Percentiles rank a stretch among this genome's conserved stretches.
These are phyloP conservation scores for Pilophorus perplexus DNA, from an alignment of 2,888 invertebrate genomes.

Conservation along the genomic window DNA sequence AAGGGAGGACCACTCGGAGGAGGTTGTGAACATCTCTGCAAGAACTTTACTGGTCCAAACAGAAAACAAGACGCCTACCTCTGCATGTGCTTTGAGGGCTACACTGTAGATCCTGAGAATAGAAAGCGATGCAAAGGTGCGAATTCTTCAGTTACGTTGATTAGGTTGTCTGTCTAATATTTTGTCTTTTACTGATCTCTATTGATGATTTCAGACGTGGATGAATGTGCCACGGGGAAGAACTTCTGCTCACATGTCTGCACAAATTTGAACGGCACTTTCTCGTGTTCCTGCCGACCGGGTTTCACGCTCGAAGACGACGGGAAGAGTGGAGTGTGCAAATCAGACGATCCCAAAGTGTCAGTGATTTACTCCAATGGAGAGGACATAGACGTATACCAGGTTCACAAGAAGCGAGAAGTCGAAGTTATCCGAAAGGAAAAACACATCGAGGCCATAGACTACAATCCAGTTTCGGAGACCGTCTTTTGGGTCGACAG, in stretches of 20 bases:
- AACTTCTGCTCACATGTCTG: conserved; percentile 94
- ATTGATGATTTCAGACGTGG: conserved; percentile 61
- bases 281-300: conserved; percentile 79
- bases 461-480: conserved; percentile 78
- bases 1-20: conserved; percentile 59
- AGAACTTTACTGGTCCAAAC: conserved; percentile 63
- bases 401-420: conserved; percentile 62
- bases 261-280: conserved; percentile 85
- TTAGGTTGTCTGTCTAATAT: background rate
- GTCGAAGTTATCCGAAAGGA: conserved; percentile 77
- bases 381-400: conserved; percentile 77
- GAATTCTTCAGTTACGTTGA: background rate
- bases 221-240: conserved; percentile 79
- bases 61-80: conserved; percentile 71
- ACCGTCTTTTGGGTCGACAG: conserved; percentile 96
- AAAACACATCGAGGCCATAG: conserved; percentile 86
- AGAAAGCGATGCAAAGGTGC: conserved; percentile 70
- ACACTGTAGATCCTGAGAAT: conserved; percentile 74
- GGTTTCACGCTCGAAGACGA: conserved; percentile 78
- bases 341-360: conserved; percentile 64
- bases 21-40: conserved; percentile 90
- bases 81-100: conserved; percentile 85
- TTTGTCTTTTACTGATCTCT: background rate
- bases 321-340: conserved; percentile 78
- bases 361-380: conserved; percentile 49